Evolutionary conservation across 2,113 vertebrate genomes (phyloP).

Genomic region (Cynoglossus semilaevis): DNA sequence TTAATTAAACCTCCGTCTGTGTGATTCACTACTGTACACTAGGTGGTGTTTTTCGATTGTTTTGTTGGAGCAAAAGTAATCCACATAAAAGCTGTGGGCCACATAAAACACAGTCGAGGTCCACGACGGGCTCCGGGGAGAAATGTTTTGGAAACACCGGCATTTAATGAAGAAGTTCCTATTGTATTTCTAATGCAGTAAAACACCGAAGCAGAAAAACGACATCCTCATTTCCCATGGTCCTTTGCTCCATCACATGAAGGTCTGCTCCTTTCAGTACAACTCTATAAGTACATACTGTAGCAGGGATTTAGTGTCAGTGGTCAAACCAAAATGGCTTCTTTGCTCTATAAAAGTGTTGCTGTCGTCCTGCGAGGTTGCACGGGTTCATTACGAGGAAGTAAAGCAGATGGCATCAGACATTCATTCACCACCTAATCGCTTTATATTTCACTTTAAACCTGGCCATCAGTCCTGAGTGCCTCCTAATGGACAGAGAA

Average conservation of each 20-base stretch:
- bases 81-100: no score
- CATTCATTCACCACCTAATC: conserved; percentile 65
- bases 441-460: conserved; percentile 70
- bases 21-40: no score
- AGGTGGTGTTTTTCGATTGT: no score
- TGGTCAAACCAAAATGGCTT: not conserved
- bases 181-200: no score
- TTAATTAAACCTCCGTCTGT: no score
- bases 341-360: conserved; percentile 1
- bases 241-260: conserved; percentile 7
- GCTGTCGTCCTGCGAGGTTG: conserved; percentile 10
- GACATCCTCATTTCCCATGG: not conserved
- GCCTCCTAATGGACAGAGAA: conserved; percentile 70
- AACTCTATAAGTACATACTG: not conserved
- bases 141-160: no score
- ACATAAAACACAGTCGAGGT: no score
- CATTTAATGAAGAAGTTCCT: no score
- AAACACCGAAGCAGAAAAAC: not conserved
- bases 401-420: conserved; percentile 45
- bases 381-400: conserved; percentile 15
- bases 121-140: no score
- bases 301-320: not conserved
- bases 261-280: not conserved
- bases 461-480: conserved; percentile 61
- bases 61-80: no score